Conservation (phyloP, 2,797 vertebrate genomes). For the Cossypha polioptera region DNA sequence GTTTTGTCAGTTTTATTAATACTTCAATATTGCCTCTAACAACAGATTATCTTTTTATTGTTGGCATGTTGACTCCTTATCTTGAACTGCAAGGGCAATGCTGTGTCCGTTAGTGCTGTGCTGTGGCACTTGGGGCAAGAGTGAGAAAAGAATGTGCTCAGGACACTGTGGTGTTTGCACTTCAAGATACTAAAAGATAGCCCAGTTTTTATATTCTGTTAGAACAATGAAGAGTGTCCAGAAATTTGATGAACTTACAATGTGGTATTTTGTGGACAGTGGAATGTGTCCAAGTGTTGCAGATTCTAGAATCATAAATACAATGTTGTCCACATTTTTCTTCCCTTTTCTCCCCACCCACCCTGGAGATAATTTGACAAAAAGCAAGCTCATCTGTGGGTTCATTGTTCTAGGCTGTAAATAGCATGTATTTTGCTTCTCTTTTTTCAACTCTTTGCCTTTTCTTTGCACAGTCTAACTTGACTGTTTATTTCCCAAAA, state of each 20-base stretch:
- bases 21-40: background rate
- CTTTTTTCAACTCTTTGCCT: background rate
- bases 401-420: background rate
- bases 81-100: background rate
- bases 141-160: background rate
- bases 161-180: background rate
- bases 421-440: background rate
- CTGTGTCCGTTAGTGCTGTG: background rate
- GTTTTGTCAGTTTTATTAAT: background rate
- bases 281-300: background rate
- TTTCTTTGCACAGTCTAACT: background rate
- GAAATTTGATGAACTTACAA: background rate
- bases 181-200: background rate
- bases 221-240: background rate
- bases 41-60: background rate
- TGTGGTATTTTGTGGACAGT: background rate
- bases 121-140: background rate
- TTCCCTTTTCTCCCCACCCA: background rate
- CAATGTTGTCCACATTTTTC: background rate
- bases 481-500: background rate
- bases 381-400: background rate
- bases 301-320: background rate
- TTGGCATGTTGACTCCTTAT: background rate
- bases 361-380: background rate
- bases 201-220: background rate